Conservation (phyloP, 2,113 vertebrate genomes). For the Anguilla rostrata region DNA sequence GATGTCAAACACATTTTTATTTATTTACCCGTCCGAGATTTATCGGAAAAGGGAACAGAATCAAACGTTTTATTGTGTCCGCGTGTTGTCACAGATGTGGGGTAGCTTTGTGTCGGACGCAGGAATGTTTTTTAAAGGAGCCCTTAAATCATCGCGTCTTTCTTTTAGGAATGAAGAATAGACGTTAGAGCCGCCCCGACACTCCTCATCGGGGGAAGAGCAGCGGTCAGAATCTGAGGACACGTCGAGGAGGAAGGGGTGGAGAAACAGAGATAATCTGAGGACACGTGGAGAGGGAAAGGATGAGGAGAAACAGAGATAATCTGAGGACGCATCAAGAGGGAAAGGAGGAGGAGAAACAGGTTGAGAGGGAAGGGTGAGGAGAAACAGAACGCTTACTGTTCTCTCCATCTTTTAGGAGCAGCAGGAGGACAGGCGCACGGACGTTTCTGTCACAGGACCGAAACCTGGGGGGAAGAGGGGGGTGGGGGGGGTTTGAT, state of each 20-base stretch:
- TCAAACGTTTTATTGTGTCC: conserved; percentile 18
- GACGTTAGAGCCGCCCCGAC: neutral
- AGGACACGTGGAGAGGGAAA: neutral
- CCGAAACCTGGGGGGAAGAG: neutral
- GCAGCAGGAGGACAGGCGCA: neutral
- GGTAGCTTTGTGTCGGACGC: conserved; percentile 9
- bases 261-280: neutral
- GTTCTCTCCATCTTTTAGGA: neutral
- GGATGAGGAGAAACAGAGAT: too few species aligned
- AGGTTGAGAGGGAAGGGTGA: too few species aligned
- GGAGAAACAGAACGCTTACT: neutral
- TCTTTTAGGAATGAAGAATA: conserved; percentile 24
- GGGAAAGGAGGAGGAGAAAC: too few species aligned
- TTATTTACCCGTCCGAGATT: conserved; percentile 25
- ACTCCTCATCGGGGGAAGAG: neutral
- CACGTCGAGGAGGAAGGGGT: neutral
- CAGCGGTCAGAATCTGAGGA: conserved; percentile 12
- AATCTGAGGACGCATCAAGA: conserved; percentile 11
- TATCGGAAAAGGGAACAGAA: conserved; percentile 12
- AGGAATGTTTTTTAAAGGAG: conserved; percentile 20
- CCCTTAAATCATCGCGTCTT: conserved; percentile 2
- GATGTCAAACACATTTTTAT: neutral
- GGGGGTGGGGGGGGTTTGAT: neutral
- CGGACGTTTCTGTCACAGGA: neutral
- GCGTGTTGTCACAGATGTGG: conserved; percentile 27